These are phyloP conservation scores for Agrypnia vestita DNA, from an alignment of 1,140 invertebrate species.

Conservation along the genomic window DNA sequence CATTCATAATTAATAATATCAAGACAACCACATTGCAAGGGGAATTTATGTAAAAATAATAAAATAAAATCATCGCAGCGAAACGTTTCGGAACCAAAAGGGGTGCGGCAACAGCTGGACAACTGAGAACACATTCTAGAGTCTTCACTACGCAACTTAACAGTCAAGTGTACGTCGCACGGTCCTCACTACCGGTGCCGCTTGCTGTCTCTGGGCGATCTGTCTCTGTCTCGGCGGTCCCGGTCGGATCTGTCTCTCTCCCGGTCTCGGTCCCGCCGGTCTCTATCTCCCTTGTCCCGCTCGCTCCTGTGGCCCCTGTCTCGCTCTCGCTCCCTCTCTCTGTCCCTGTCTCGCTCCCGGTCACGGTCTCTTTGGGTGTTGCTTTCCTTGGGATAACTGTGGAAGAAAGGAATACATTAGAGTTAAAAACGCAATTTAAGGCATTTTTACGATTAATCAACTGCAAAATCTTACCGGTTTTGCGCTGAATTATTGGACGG, in stretches of 20 bases:
- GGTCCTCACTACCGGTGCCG: slow-evolving; percentile 15
- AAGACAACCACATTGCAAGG: no score
- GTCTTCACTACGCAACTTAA: neutral
- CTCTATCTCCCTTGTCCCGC: slow-evolving; percentile 49
- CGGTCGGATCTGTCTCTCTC: slow-evolving; percentile 55
- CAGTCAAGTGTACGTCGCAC: neutral
- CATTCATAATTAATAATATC: no score
- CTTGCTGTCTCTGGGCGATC: slow-evolving; percentile 47
- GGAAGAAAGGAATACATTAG: neutral
- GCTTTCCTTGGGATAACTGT: slow-evolving; percentile 18
- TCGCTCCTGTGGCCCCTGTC: slow-evolving; percentile 53
- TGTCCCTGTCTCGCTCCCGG: slow-evolving; percentile 55
- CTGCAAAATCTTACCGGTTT: neutral
- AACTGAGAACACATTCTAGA: no score
- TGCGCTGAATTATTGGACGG: neutral
- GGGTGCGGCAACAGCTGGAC: no score
- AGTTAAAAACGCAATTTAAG: no score
- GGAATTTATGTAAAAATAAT: no score
- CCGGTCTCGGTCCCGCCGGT: slow-evolving; percentile 63
- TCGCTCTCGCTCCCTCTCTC: slow-evolving; percentile 43
- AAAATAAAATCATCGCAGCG: no score
- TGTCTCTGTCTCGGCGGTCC: slow-evolving; percentile 64
- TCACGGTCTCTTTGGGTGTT: slow-evolving; percentile 39
- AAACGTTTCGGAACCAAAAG: no score
- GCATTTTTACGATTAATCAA: no score